Evolutionary conservation across 2,113 vertebrate genomes (phyloP).

Genomic region (Balaeniceps rex): DNA sequence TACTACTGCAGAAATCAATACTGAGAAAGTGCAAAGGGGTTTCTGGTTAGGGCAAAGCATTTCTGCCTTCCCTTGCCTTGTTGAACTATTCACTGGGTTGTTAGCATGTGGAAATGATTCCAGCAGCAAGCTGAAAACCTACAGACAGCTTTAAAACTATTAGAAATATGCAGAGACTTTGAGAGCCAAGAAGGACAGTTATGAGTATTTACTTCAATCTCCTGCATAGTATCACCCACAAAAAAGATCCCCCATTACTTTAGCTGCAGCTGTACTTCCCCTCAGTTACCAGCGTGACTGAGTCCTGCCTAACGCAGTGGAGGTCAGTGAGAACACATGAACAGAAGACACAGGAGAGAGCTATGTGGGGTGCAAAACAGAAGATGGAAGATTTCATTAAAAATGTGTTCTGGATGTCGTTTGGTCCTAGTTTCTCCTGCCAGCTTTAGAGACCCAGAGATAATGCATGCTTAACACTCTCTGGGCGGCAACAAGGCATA

Average conservation of each 20-base stretch:
- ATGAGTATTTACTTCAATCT: not conserved
- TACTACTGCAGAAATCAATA: not conserved
- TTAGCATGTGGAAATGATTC: constrained; percentile 41
- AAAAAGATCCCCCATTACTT: not conserved
- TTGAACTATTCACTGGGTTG: not conserved
- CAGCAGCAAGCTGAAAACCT: constrained; percentile 21
- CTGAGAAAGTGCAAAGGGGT: not conserved
- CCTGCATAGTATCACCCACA: not conserved
- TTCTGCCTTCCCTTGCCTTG: not conserved
- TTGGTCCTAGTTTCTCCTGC: not conserved
- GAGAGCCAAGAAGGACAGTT: not conserved
- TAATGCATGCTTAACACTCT: fast-evolving
- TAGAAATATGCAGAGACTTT: constrained; percentile 25
- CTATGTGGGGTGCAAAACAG: not conserved
- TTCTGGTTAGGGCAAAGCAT: not conserved
- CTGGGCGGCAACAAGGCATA: not conserved
- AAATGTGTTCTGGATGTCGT: not conserved
- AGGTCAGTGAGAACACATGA: not conserved
- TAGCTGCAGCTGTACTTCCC: not conserved
- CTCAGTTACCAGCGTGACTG: fast-evolving
- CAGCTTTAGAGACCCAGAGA: not conserved
- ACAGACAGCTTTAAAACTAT: not conserved
- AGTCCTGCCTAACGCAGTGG: not conserved
- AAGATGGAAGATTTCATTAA: not conserved
- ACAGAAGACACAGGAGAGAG: not conserved